Base-by-base conservation (phyloP, 2,113 vertebrate genomes). In the Lontra canadensis region DNA sequence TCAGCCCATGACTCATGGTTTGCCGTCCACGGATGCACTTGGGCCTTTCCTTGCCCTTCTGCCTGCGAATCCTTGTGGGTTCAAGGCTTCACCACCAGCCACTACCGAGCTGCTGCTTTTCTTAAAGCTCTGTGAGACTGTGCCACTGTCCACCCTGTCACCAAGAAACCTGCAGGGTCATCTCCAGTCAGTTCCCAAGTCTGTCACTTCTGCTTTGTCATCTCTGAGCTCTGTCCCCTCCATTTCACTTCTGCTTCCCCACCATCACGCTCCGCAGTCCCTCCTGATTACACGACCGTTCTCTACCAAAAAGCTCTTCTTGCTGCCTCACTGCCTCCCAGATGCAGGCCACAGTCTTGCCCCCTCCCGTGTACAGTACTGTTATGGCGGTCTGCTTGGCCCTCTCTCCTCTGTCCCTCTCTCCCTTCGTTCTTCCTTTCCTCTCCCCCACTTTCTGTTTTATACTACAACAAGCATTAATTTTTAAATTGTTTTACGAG, bases 291-390 rank as follows among this genome's bases (percentile, higher is more conserved):
- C 8, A 18, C 59, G 76, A 18, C 6, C 1, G 4, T n/a, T 76
- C 36, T 79, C 88, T 59, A 3, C 52, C 23, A 8, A 20, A 59
- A 65, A 82, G n/a, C 18, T 52, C 21, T 17, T 18, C 47, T 57
- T 15, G 25, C n/a, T 44, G 31, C 52, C 31, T 85, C 20, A 0
- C 5, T 39, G 44, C 57, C 34, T 76, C 0, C 26, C 74, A 67
- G 26, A 4, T 17, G 36, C 4, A 0, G 7, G 20, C 52, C 36
- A 1, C 59, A 20, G 17, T 47, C 55, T 18, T 39, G 14, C 36
- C 52, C 42, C 42, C 67, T 63, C 47, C 10, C 13, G 0, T 3
- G 0, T 0, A 3, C 21, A 47, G 59, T n/a, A 1, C 39, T 3
- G 4, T 5, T 44, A 0, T 0, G 25, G 10, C 9, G 25, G 73